Percentiles rank a stretch among this genome's conserved stretches.
Conservation (phyloP, 1,140 invertebrate species). For the Psilanteris sp. region DNA sequence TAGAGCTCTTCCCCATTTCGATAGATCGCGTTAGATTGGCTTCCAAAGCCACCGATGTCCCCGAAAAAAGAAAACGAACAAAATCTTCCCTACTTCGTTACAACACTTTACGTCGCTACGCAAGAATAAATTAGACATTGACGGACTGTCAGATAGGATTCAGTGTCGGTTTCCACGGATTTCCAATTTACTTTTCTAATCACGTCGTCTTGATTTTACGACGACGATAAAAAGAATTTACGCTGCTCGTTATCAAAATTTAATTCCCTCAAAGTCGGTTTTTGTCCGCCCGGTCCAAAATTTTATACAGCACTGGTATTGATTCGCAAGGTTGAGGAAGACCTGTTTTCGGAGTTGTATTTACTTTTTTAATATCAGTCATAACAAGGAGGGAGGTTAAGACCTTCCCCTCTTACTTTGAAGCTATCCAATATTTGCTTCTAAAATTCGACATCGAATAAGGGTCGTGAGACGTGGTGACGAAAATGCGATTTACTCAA, state of each 20-base stretch:
- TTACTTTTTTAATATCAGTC: slow-evolving; percentile 57
- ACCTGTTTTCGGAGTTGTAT: slow-evolving; percentile 6
- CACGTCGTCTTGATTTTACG: slow-evolving; percentile 15
- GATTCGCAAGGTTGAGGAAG: neutral
- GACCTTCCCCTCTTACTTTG: slow-evolving; percentile 55
- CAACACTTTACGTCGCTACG: slow-evolving; percentile 26
- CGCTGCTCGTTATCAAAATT: too few species aligned
- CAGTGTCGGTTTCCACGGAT: slow-evolving; percentile 16
- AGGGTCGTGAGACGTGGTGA: slow-evolving; percentile 52
- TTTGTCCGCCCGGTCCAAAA: neutral
- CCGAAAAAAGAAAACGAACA: slow-evolving; percentile 44
- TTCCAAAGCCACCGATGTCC: slow-evolving; percentile 61
- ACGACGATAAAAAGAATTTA: neutral
- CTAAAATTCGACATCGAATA: slow-evolving; percentile 57
- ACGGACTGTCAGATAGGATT: slow-evolving; percentile 24
- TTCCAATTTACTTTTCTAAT: slow-evolving; percentile 32
- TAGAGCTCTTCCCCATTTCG: slow-evolving; percentile 62
- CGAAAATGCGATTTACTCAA: slow-evolving; percentile 63
- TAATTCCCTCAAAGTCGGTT: too few species aligned
- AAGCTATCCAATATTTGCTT: slow-evolving; percentile 44
- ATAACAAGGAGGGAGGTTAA: slow-evolving; percentile 43
- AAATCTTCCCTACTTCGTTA: slow-evolving; percentile 48
- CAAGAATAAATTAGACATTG: slow-evolving; percentile 46
- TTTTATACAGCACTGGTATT: too few species aligned
- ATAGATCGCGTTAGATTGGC: slow-evolving; percentile 64